Percentiles rank a stretch among this genome's conserved stretches.
phyloP scores from a whole-genome alignment of 1,140 invertebrate species.

The Drosophila grimshawi region DNA sequence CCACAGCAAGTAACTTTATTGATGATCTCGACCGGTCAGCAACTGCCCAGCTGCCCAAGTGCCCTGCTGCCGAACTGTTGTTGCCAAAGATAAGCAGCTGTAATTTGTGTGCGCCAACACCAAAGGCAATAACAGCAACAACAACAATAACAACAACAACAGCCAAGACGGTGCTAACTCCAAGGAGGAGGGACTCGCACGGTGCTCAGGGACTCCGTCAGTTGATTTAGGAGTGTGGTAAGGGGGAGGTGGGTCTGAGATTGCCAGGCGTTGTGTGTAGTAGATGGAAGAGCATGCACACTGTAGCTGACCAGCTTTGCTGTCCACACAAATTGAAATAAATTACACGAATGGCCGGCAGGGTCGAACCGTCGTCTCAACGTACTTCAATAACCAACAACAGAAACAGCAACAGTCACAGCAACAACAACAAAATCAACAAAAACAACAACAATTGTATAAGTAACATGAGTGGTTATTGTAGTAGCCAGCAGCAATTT shows the following conservation, averaged over 20 bases:
- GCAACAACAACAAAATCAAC: slow-evolving; percentile 14
- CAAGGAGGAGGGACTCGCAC: slow-evolving; percentile 42
- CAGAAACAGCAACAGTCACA: slow-evolving; percentile 18
- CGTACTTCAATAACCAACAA: slow-evolving; percentile 54
- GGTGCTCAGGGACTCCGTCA: slow-evolving; percentile 9
- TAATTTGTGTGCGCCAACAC: slow-evolving; percentile 79
- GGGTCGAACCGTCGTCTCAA: slow-evolving; percentile 44
- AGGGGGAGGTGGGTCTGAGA: background rate
- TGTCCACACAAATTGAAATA: slow-evolving; percentile 82
- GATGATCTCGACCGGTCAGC: slow-evolving; percentile 67
- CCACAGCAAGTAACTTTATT: slow-evolving; percentile 74
- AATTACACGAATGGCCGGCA: slow-evolving; percentile 73
- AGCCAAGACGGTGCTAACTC: slow-evolving; percentile 50
- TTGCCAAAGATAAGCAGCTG: slow-evolving; percentile 81
- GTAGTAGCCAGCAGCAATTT: slow-evolving; percentile 42
- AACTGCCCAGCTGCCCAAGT: slow-evolving; percentile 24
- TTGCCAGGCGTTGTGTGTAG: slow-evolving; percentile 64
- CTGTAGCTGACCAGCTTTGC: slow-evolving; percentile 55
- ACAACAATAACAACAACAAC: slow-evolving; percentile 4
- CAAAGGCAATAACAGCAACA: slow-evolving; percentile 54
- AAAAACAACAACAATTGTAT: slow-evolving; percentile 5
- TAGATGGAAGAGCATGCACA: slow-evolving; percentile 72
- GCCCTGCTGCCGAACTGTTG: slow-evolving; percentile 18
- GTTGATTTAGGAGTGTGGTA: slow-evolving; percentile 69
- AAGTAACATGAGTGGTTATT: slow-evolving; percentile 71